Evolutionary conservation across 30 jellyfish, hydroid and myxozoan species (phyloP).

Genomic region (Cassiopea andromeda): DNA sequence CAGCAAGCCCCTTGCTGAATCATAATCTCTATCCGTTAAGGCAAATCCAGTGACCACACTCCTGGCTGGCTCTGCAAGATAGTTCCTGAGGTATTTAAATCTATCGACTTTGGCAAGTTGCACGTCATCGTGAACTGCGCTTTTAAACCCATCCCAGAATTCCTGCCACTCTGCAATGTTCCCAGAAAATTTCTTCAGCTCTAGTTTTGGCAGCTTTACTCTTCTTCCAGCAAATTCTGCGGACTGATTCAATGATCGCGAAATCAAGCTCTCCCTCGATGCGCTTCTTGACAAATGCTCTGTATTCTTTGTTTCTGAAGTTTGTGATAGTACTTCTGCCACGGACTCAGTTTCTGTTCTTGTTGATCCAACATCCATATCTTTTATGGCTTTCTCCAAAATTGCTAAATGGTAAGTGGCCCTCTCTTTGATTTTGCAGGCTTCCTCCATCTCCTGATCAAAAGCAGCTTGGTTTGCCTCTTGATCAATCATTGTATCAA

Average conservation of each 20-base stretch:
- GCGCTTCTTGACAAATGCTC: conserved; percentile 22
- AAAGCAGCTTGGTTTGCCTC: conserved; percentile 10
- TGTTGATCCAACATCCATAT: neutral
- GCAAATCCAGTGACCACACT: conserved; percentile 36
- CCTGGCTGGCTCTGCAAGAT: conserved; percentile 21
- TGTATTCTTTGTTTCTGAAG: neutral
- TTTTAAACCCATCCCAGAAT: conserved; percentile 36
- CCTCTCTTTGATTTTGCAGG: conserved; percentile 34
- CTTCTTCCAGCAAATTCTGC: conserved; percentile 9
- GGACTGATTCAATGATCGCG: conserved; percentile 12
- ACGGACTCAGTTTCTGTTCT: neutral
- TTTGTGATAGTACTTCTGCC: neutral
- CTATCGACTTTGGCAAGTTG: conserved; percentile 26
- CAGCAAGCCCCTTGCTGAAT: conserved; percentile 1
- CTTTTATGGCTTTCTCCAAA: conserved; percentile 38
- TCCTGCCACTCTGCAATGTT: conserved; percentile 47
- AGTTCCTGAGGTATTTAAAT: conserved; percentile 15
- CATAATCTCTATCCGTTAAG: neutral
- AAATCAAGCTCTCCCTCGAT: conserved; percentile 33
- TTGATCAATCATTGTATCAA: conserved; percentile 8
- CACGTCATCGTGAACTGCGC: conserved; percentile 25
- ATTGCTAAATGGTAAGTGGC: conserved; percentile 10
- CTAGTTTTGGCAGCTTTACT: conserved; percentile 34
- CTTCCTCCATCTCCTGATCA: conserved; percentile 39
- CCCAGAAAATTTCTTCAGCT: conserved; percentile 9